phyloP scores from a whole-genome alignment of 2,113 vertebrate genomes.

The Neopipo cinnamomea region DNA sequence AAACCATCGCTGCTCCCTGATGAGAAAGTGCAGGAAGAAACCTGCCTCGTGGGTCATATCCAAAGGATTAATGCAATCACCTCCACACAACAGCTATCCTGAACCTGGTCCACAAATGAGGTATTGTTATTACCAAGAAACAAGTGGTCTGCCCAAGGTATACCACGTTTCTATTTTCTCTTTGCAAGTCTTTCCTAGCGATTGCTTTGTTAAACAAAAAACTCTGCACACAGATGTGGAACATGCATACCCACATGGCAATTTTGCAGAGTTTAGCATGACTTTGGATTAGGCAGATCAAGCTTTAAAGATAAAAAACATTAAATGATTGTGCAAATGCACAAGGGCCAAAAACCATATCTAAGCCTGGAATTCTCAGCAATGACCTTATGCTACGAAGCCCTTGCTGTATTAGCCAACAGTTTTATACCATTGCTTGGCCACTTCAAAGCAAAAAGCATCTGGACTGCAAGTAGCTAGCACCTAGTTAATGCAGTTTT shows the following conservation, averaged over 20 bases:
- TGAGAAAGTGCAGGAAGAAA: background rate
- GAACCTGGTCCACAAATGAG: background rate
- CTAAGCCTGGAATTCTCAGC: background rate
- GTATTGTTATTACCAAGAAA: background rate
- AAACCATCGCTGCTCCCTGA: background rate
- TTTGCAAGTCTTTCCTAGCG: background rate
- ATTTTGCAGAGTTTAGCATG: background rate
- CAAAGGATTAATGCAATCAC: background rate
- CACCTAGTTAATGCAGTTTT: background rate
- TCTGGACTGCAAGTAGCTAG: background rate
- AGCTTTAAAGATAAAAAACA: background rate
- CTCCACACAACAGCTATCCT: background rate
- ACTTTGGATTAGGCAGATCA: background rate
- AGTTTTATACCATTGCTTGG: background rate
- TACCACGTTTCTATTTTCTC: background rate
- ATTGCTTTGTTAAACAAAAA: background rate
- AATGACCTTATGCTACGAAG: background rate
- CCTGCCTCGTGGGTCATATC: background rate
- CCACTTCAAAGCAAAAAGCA: background rate
- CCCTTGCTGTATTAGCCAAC: background rate
- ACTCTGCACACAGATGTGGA: background rate
- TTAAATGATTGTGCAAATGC: background rate
- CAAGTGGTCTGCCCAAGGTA: fast-evolving
- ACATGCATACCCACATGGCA: fast-evolving
- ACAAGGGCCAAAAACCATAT: background rate